Conservation (phyloP, 2,113 vertebrate genomes). For the Asarcornis scutulata region DNA sequence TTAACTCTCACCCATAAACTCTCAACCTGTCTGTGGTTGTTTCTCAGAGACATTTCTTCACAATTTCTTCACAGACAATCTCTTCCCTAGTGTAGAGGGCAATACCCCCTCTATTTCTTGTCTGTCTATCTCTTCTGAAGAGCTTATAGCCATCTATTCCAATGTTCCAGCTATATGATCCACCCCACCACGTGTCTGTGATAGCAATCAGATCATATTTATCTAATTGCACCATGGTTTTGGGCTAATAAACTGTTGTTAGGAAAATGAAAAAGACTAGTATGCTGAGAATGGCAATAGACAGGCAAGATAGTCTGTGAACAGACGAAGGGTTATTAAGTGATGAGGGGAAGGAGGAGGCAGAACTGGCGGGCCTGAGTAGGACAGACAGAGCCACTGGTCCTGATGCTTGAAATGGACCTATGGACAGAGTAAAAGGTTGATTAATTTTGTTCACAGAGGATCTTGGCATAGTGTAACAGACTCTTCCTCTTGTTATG, state of each 20-base stretch:
- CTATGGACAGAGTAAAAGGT: background rate
- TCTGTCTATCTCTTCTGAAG: too few relatives aligned
- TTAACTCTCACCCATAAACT: too few relatives aligned
- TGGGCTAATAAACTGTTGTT: background rate
- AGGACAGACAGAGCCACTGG: background rate
- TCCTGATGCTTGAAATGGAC: background rate
- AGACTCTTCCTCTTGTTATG: background rate
- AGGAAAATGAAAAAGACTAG: background rate
- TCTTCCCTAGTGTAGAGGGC: too few relatives aligned
- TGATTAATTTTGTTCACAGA: background rate
- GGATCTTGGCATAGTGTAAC: background rate
- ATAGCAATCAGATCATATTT: too few relatives aligned
- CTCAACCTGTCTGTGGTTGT: too few relatives aligned
- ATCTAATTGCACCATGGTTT: background rate
- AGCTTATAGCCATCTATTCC: too few relatives aligned
- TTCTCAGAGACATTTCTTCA: too few relatives aligned
- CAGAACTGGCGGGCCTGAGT: background rate
- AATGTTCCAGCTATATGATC: too few relatives aligned
- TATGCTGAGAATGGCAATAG: background rate
- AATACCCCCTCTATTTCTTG: too few relatives aligned
- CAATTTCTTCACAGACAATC: too few relatives aligned
- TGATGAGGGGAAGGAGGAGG: background rate
- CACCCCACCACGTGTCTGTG: too few relatives aligned
- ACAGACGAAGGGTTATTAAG: background rate
- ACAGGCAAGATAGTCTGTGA: background rate